Evolutionary conservation across 2,888 invertebrate species (phyloP), one percentile per base, ranked within the genome.

Genomic region (Hymenopus coronatus): DNA sequence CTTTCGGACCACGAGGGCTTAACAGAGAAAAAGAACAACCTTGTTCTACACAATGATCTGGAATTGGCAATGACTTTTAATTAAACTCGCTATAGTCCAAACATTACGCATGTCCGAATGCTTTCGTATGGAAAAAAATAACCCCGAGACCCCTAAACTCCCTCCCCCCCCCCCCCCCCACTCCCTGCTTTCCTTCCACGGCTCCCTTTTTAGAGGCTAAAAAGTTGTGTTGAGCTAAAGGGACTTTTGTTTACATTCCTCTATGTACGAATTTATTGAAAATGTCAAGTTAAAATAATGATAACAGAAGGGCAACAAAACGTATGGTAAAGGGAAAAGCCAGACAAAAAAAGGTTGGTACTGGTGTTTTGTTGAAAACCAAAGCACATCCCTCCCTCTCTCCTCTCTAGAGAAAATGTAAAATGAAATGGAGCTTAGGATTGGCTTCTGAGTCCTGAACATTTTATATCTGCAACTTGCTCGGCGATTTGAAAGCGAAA

Each of bases 31-130:
- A 88, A 84, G 84, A 88, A 84, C 84, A 84, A 54, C 83, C 83
- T 88, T 30, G 70, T 30, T 30, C 83, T 84, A 86, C 70, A 87
- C 89, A 89, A 89, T 89, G 89, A 89, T 89, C 89, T 89, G 88
- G 88, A 89, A 89, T 89, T 89, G 89, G 88, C 89, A 89, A 89
- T 89, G 89, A 88, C 89, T 89, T 89, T 89, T 89, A 88, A 89
- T 88, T 89, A 88, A 89, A 89, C 82, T 70, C 83, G 82, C 88
- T 30, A 85, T 89, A 86, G 83, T 86, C 85, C 84, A 88, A 89
- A 89, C 85, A 89, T 89, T 89, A 89, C 88, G 54, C 85, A 89
- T 83, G 89, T 89, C 89, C 86, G 89, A 89, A 87, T 89, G 89
- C 85, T 83, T 54, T 86, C 87, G 83, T 82, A 30, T 33, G 81